phyloP scores from a whole-genome alignment of 2,113 vertebrate species.

The Pygoscelis adeliae region DNA sequence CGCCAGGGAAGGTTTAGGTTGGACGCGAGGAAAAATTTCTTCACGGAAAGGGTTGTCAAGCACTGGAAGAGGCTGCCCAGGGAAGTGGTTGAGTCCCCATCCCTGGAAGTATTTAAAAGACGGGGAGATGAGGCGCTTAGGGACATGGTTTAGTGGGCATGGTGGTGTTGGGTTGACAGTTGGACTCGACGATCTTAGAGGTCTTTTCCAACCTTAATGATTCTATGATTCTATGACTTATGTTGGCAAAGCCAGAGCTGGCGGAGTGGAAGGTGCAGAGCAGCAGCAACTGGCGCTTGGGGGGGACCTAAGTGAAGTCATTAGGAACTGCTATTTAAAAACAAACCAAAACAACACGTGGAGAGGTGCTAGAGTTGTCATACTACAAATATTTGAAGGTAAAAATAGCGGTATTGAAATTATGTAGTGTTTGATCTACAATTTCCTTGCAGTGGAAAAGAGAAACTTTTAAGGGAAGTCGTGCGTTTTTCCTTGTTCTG shows the following conservation, averaged over 20 bases:
- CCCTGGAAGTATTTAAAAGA: too few species aligned
- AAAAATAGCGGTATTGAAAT: not conserved
- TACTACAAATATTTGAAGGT: not conserved
- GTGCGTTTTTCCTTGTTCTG: not conserved
- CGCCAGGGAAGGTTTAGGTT: too few species aligned
- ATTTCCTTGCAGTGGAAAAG: not conserved
- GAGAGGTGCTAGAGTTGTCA: not conserved
- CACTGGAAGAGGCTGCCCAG: too few species aligned
- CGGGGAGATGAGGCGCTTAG: too few species aligned
- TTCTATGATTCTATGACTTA: too few species aligned
- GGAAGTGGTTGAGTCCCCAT: too few species aligned
- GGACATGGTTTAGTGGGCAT: too few species aligned
- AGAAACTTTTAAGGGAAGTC: not conserved
- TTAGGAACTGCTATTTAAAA: not conserved
- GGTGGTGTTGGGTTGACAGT: too few species aligned
- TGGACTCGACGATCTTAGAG: too few species aligned
- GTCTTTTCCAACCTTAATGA: too few species aligned
- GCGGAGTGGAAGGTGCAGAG: fast-evolving
- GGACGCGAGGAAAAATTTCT: too few species aligned
- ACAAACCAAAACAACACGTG: fast-evolving
- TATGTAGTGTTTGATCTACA: not conserved
- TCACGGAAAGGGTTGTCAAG: too few species aligned
- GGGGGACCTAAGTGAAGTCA: not conserved
- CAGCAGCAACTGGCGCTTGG: not conserved
- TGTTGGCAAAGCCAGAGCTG: not conserved